These are phyloP conservation scores for Isurus oxyrinchus DNA, from an alignment of 2,113 vertebrate species.

Conservation along the genomic window DNA sequence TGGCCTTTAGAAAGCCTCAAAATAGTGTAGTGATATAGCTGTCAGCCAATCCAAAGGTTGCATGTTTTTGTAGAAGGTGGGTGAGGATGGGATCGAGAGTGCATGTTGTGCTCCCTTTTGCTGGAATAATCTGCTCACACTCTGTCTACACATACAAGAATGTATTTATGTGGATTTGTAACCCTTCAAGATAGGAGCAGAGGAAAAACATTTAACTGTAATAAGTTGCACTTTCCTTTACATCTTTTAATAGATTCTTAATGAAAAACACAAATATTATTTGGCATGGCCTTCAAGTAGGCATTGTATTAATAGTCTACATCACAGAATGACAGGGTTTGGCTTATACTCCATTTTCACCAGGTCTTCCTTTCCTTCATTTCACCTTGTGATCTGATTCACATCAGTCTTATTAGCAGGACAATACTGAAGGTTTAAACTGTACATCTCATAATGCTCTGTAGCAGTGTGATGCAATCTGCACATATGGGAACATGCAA, in stretches of 20 bases:
- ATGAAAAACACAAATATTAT: slow-evolving; percentile 22
- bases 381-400: neutral
- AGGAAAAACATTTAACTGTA: slow-evolving; percentile 15
- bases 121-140: neutral
- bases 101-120: neutral
- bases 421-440: neutral
- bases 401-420: neutral
- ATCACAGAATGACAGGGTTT: neutral
- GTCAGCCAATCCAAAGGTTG: neutral
- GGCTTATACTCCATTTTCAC: neutral
- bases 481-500: neutral
- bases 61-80: neutral
- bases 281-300: slow-evolving; percentile 1
- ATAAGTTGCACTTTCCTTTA: neutral
- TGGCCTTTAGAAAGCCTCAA: neutral
- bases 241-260: slow-evolving; percentile 16
- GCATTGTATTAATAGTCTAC: slow-evolving; percentile 25
- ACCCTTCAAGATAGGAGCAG: neutral
- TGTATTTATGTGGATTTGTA: neutral
- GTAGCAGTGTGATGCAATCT: neutral
- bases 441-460: neutral
- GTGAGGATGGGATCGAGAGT: neutral
- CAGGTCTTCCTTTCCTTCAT: neutral
- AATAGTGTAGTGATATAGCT: neutral
- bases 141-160: neutral